These are phyloP conservation scores for Andrena haemorrhoa DNA, from an alignment of 2,888 invertebrate species.

Conservation along the genomic window DNA sequence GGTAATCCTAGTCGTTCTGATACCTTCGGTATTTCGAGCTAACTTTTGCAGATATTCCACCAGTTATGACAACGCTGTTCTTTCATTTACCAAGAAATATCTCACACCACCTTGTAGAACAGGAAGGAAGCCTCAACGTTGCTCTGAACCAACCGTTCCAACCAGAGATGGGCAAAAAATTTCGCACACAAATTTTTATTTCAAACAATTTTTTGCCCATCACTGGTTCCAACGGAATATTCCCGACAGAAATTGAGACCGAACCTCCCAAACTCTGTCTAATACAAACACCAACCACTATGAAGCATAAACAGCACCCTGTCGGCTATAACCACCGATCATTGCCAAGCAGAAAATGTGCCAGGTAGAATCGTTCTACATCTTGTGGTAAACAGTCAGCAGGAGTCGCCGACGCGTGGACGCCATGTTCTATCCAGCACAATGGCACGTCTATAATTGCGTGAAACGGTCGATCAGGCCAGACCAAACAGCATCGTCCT, in stretches of 20 bases:
- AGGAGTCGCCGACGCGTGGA: not conserved
- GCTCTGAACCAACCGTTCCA: no score
- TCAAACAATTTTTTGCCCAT: no score
- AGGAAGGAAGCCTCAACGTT: no score
- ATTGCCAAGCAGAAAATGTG: not conserved
- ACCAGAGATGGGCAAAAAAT: no score
- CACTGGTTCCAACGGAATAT: no score
- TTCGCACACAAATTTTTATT: no score
- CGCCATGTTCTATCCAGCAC: constrained; percentile 16
- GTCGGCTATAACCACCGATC: not conserved
- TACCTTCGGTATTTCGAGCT: no score
- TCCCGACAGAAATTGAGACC: not conserved
- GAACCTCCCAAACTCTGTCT: not conserved
- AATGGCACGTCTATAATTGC: constrained; percentile 5
- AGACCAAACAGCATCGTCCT: constrained; percentile 12
- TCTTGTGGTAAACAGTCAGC: constrained; percentile 3
- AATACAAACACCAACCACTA: not conserved
- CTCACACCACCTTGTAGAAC: no score
- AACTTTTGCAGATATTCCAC: no score
- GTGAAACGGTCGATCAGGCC: not conserved
- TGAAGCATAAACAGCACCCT: not conserved
- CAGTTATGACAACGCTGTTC: no score
- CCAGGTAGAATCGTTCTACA: constrained; percentile 23
- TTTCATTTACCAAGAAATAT: no score
- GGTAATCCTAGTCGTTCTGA: no score